Conservation (phyloP, 2,888 invertebrate species). For the Caenorhabditis zanzibari region DNA sequence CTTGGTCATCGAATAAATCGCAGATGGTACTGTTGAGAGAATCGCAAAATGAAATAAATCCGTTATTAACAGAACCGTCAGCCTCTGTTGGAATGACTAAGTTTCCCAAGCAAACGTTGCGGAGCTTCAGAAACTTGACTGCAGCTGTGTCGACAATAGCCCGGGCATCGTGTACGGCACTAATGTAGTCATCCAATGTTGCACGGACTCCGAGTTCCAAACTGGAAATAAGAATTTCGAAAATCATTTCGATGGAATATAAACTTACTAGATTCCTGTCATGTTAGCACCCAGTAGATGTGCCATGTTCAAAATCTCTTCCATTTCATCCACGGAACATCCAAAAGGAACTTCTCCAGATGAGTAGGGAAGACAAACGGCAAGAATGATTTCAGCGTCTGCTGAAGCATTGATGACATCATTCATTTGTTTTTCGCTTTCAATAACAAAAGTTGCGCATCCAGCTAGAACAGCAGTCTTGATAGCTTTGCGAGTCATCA, state of each 20-base stretch:
- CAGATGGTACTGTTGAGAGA: slow-evolving; percentile 91
- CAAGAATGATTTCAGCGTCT: slow-evolving; percentile 61
- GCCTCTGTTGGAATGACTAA: slow-evolving; percentile 38
- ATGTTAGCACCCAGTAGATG: slow-evolving; percentile 72
- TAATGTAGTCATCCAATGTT: slow-evolving; percentile 38
- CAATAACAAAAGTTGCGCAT: slow-evolving; percentile 78
- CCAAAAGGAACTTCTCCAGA: slow-evolving; percentile 73
- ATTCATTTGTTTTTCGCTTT: slow-evolving; percentile 77
- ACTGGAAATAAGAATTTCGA: slow-evolving; percentile 27
- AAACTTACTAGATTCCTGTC: slow-evolving; percentile 84
- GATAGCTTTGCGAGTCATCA: slow-evolving; percentile 68
- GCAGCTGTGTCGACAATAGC: slow-evolving; percentile 45
- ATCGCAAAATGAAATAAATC: slow-evolving; percentile 87
- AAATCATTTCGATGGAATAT: background rate
- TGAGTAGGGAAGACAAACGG: slow-evolving; percentile 52
- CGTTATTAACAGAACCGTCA: slow-evolving; percentile 16
- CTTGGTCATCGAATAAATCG: slow-evolving; percentile 88
- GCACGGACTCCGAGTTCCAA: slow-evolving; percentile 48
- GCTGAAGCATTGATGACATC: slow-evolving; percentile 67
- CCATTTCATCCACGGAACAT: slow-evolving; percentile 79
- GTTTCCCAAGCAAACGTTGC: slow-evolving; percentile 47
- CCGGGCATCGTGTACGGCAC: slow-evolving; percentile 51
- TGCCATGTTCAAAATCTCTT: slow-evolving; percentile 75
- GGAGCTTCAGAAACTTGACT: slow-evolving; percentile 36
- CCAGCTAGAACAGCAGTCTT: slow-evolving; percentile 49